Base-by-base conservation (phyloP, 2,113 vertebrate species). In the Rana temporaria region DNA sequence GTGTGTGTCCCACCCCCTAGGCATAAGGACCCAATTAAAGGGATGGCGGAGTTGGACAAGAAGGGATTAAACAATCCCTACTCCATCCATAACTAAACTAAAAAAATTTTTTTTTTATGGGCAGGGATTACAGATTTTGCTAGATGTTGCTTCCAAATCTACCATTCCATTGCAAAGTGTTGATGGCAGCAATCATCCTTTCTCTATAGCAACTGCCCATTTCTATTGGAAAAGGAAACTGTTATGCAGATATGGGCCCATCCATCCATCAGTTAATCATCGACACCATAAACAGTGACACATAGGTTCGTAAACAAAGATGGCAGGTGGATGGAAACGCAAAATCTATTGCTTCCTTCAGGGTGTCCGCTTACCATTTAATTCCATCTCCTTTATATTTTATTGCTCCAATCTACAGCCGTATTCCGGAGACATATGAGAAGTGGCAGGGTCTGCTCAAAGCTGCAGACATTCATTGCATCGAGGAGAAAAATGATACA, bases 361-460 rank as follows among this genome's bases (percentile, higher is more conserved):
- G 69, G 79, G 59, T 55, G 18, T 9, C 2, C 48, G 34, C 52
- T 8, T 19, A 64, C 32, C 69, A 26, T 38, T 42, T 59, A 20
- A 64, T 72, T 81, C 79, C 34, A 53, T 73, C 42, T 72, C 16
- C 63, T 38, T 57, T 62, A 68, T 42, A 24, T 62, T 63, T 81
- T 71, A 81, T 81, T 38, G 59, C 68, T 64, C 24, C 8, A 34
- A n/a, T 53, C 57, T 22, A 38, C 64, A 65, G 42, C 48, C 14
- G 57, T 64, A 32, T 17, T 60, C 26, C 32, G 48, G 26, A 59
- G 17, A 56, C 55, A 68, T 57, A 30, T 59, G 48, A 69, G n/a
- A 57, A 5, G 64, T 38, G 15, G 19, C 52, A 68, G 15, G 8
- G 16, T 48, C 26, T 7, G 32, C 53, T 38, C 34, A 34, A 67